These are phyloP conservation scores for Anguilla megastoma DNA, from an alignment of 2,797 vertebrate species.

Conservation along the genomic window DNA sequence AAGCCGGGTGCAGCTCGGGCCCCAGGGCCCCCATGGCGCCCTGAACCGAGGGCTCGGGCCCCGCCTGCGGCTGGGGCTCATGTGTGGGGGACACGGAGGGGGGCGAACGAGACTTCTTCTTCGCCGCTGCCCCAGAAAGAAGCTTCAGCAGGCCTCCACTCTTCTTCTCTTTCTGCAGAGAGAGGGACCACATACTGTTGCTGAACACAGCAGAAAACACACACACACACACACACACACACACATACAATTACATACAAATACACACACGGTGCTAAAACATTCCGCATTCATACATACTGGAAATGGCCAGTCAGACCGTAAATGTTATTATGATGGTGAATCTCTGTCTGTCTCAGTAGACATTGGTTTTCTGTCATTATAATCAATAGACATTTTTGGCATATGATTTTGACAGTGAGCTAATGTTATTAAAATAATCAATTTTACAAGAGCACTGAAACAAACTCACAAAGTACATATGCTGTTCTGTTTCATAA, in stretches of 20 bases:
- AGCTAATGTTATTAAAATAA: neutral
- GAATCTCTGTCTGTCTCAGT: neutral
- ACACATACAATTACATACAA: neutral
- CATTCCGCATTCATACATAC: neutral
- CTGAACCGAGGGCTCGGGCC: constrained; percentile 64
- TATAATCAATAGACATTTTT: neutral
- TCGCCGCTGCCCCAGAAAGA: constrained; percentile 88
- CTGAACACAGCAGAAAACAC: constrained; percentile 12
- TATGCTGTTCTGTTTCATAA: neutral
- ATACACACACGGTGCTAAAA: neutral
- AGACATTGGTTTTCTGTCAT: neutral
- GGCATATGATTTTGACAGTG: neutral
- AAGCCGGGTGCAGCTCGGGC: constrained; percentile 33
- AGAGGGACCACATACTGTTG: neutral
- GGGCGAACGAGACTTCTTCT: constrained; percentile 92
- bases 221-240: constrained; percentile 5
- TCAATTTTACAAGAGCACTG: neutral
- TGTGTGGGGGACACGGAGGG: constrained; percentile 88
- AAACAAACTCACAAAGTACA: neutral
- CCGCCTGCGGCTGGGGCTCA: constrained; percentile 64
- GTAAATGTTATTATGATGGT: neutral
- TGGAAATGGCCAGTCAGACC: neutral
- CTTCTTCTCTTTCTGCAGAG: constrained; percentile 91
- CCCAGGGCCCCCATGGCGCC: constrained; percentile 61
- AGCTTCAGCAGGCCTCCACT: constrained; percentile 90